Base-by-base conservation (phyloP, 2,888 invertebrate species). In the Schizotus pectinicornis region DNA sequence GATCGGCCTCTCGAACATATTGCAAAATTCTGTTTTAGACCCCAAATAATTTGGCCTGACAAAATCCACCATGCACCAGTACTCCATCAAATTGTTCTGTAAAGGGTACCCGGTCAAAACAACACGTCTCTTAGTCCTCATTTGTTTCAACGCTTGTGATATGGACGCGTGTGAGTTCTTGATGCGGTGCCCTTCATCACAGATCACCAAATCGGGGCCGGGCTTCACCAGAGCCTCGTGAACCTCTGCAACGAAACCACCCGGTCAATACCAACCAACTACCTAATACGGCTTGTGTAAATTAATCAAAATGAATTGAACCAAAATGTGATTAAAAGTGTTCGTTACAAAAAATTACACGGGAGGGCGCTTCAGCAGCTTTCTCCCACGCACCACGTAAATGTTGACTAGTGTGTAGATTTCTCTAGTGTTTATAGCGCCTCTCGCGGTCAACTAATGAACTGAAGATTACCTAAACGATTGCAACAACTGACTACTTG, bases 1-100 rank as follows among this genome's bases (percentile, higher is more conserved):
- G 69, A 99, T 99, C 0, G 99, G 99, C 8, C 97, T 84, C 77
- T 98, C 98, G 77, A 99, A 99, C 96, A 98, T 98, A 77, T 98
- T 97, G 73, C 93, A 91, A 79, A 99, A 99, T 79, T 98, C 97
- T 0, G 95, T 94, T 79, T 96, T 95, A 13, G 94, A 94, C 57
- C 98, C 99, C 35, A 99, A 85, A 80, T 95, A 98, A 81, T 96
- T 97, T 0, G 99, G 99, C 13, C 98, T 85, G 0, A 98, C 98
- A 80, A 98, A 99, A 77, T 99, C 98, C 0, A 98, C 97, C 98
- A 98, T 98, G 76, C 98, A 98, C 96, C 96, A 97, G 78, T 97
- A 97, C 76, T 95, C 96, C 53, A 95, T 81, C 11, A 99, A 82
- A 79, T 99, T 99, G 79, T 99, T 99, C 81, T 99, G 99, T 7